Evolutionary conservation across 92 coral and sea anemone genomes (phyloP).

Genomic region (Actinostola sp.): DNA sequence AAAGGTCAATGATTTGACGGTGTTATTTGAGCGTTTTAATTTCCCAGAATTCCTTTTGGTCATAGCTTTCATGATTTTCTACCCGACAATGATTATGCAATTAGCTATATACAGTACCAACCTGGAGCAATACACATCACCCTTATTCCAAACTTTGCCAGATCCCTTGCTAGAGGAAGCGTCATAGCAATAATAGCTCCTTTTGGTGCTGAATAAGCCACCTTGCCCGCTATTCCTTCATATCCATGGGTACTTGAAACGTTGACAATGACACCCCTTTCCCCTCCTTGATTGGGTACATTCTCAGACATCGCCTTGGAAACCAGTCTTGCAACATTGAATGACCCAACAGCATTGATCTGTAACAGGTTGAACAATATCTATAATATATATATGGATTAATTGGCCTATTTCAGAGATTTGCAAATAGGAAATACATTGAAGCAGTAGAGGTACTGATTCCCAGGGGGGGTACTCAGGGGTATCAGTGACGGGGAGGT

Average conservation of each 20-base stretch:
- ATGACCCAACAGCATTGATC: conserved; percentile 77
- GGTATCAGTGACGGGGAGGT: no score
- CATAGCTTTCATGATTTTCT: no score
- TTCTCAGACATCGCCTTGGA: conserved; percentile 71
- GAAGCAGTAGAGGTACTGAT: no score
- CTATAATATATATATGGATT: no score
- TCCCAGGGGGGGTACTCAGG: no score
- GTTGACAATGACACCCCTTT: conserved; percentile 84
- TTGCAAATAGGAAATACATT: no score
- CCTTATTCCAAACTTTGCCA: conserved; percentile 84
- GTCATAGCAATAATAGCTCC: conserved; percentile 83
- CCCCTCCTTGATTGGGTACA: conserved; percentile 69
- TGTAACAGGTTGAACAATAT: no score
- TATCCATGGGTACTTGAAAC: conserved; percentile 76
- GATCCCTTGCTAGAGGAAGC: conserved; percentile 79
- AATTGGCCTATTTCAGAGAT: no score
- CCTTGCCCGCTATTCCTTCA: conserved; percentile 79
- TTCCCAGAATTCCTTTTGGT: not conserved
- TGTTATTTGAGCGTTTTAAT: no score
- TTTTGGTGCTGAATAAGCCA: conserved; percentile 81
- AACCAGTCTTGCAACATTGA: conserved; percentile 76
- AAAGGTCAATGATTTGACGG: no score
- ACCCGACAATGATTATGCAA: no score
- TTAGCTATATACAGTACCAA: conserved; percentile 1
- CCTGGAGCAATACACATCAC: conserved; percentile 85